Conservation (phyloP, 2,888 invertebrate genomes). For the Callinectes sapidus region DNA sequence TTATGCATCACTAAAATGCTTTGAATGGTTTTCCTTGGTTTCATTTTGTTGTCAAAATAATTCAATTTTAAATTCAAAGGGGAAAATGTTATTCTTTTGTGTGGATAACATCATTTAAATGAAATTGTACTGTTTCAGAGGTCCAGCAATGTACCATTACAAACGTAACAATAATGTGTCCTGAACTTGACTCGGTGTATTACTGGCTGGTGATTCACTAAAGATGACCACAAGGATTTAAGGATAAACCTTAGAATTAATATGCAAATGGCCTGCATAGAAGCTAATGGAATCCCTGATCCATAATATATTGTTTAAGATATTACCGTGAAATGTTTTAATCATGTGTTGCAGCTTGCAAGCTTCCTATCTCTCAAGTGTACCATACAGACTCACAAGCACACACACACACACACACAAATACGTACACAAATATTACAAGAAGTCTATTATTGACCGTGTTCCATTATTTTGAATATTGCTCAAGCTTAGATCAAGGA, state of each 20-base stretch:
- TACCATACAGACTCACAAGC: not conserved
- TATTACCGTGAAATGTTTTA: not conserved
- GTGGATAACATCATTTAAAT: not conserved
- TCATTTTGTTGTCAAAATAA: not conserved
- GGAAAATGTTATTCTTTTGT: not conserved
- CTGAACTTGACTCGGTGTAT: not conserved
- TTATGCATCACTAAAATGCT: not conserved
- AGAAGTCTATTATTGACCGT: not conserved
- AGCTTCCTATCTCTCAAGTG: not conserved
- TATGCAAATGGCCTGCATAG: not conserved
- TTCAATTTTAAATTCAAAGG: not conserved
- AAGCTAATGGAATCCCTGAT: not conserved
- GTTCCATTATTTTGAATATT: not conserved
- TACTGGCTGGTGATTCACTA: not conserved
- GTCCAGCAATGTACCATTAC: not conserved
- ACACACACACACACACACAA: not conserved
- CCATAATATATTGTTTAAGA: not conserved
- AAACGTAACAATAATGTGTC: not conserved
- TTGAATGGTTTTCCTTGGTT: not conserved
- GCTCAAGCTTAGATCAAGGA: conserved; percentile 10
- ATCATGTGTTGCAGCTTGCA: not conserved
- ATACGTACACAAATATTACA: not conserved
- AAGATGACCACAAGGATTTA: not conserved
- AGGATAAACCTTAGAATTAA: not conserved
- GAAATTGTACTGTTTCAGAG: not conserved